Percentiles rank a stretch among this genome's conserved stretches.
phyloP scores from a whole-genome alignment of 2,113 vertebrate species.

The Turnix velox region DNA sequence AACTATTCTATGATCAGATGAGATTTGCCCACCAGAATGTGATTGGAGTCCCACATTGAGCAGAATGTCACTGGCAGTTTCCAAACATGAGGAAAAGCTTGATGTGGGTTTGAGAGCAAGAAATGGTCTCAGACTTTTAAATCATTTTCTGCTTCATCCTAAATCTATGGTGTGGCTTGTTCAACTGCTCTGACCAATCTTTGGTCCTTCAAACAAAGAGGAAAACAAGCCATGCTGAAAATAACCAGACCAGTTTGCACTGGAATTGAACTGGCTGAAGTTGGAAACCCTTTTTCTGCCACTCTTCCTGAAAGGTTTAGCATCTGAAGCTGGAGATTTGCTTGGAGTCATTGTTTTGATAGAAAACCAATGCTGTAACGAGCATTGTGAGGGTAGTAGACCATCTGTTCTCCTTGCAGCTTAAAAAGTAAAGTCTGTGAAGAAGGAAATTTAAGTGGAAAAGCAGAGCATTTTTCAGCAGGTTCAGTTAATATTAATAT shows the following conservation, averaged over 20 bases:
- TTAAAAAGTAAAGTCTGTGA: neutral
- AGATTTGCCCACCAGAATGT: neutral
- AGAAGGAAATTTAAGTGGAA: neutral
- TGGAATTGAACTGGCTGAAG: neutral
- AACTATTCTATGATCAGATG: neutral
- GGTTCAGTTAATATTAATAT: neutral
- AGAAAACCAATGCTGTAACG: neutral
- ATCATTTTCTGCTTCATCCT: neutral
- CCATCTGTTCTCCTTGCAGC: neutral
- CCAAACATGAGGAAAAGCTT: neutral
- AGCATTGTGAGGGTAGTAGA: neutral
- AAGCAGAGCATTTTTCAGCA: neutral
- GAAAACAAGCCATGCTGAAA: neutral
- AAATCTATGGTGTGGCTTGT: neutral
- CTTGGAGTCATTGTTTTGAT: neutral
- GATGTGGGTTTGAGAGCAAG: neutral
- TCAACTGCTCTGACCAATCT: neutral
- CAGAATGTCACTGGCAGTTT: neutral
- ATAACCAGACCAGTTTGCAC: neutral
- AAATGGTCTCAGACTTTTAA: neutral
- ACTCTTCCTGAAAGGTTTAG: neutral
- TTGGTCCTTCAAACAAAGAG: neutral
- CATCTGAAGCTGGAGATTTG: neutral
- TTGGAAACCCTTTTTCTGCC: neutral
- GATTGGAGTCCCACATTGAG: fast-evolving